Evolutionary conservation across 2,113 vertebrate species (phyloP).

Genomic region (Pelmatolapia mariae): DNA sequence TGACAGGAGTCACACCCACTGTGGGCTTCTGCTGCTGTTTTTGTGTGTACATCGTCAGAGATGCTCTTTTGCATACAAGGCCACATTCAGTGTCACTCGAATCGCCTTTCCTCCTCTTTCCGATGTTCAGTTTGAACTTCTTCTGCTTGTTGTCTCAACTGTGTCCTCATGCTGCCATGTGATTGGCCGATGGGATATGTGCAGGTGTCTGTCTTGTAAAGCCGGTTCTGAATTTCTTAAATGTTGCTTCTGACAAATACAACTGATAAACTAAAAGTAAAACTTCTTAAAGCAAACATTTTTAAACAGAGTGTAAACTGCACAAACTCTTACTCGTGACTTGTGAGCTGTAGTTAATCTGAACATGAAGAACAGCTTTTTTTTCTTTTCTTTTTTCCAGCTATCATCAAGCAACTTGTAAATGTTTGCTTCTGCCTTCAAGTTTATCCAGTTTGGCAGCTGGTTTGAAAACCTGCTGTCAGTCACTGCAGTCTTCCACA

Average conservation of each 20-base stretch:
- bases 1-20: neutral
- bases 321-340: neutral
- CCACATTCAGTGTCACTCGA: neutral
- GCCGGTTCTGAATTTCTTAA: neutral
- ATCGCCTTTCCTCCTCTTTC: neutral
- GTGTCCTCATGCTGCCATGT: neutral
- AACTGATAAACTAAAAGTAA: neutral
- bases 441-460: neutral
- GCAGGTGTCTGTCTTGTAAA: neutral
- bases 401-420: neutral
- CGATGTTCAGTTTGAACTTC: neutral
- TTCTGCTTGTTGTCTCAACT: neutral
- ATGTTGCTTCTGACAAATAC: neutral
- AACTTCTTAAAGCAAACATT: neutral
- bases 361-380: neutral
- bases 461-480: neutral
- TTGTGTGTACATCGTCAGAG: neutral
- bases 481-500: neutral
- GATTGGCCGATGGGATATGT: neutral
- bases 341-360: neutral
- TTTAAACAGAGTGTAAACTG: neutral
- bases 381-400: accelerated
- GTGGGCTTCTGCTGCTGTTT: neutral
- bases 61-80: neutral
- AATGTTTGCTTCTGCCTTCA: neutral